Evolutionary conservation across 1,140 invertebrate species (phyloP).

Genomic region (Drosophila burlai): DNA sequence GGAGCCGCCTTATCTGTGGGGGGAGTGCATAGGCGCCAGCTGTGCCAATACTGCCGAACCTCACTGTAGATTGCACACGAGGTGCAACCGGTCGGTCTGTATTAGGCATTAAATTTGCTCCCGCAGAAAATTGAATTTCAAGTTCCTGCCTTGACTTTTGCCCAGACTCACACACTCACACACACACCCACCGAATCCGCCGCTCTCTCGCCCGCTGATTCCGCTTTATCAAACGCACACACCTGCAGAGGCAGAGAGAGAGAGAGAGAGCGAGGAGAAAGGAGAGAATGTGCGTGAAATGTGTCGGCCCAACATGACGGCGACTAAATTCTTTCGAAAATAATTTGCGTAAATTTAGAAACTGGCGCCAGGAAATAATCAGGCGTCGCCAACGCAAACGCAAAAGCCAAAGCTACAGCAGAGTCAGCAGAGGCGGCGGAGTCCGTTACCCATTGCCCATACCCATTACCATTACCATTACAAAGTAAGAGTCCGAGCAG

Average conservation of each 20-base stretch:
- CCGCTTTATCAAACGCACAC: slow-evolving; percentile 38
- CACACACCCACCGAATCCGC: slow-evolving; percentile 17
- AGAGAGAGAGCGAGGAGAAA: slow-evolving; percentile 5
- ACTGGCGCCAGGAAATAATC: slow-evolving; percentile 84
- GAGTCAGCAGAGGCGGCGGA: slow-evolving; percentile 37
- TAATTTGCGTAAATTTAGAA: slow-evolving; percentile 83
- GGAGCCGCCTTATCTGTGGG: slow-evolving; percentile 9
- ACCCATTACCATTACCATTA: slow-evolving; percentile 43
- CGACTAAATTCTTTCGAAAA: slow-evolving; percentile 82
- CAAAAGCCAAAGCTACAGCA: slow-evolving; percentile 39
- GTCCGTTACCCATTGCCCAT: slow-evolving; percentile 52
- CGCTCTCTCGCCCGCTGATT: slow-evolving; percentile 36
- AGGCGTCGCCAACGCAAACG: slow-evolving; percentile 81
- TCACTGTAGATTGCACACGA: slow-evolving; percentile 30
- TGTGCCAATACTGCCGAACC: slow-evolving; percentile 17
- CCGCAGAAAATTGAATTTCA: slow-evolving; percentile 46
- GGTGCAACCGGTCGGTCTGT: slow-evolving; percentile 46
- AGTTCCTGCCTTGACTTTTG: slow-evolving; percentile 54
- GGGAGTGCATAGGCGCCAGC: slow-evolving; percentile 12
- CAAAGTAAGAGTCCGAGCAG: slow-evolving; percentile 18
- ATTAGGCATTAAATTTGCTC: slow-evolving; percentile 41
- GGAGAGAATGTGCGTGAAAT: slow-evolving; percentile 55
- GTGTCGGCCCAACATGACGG: slow-evolving; percentile 67
- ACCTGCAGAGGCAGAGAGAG: not conserved
- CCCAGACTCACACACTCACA: slow-evolving; percentile 26